Conservation (phyloP, 2,113 vertebrate genomes). For the Perccottus glenii region DNA sequence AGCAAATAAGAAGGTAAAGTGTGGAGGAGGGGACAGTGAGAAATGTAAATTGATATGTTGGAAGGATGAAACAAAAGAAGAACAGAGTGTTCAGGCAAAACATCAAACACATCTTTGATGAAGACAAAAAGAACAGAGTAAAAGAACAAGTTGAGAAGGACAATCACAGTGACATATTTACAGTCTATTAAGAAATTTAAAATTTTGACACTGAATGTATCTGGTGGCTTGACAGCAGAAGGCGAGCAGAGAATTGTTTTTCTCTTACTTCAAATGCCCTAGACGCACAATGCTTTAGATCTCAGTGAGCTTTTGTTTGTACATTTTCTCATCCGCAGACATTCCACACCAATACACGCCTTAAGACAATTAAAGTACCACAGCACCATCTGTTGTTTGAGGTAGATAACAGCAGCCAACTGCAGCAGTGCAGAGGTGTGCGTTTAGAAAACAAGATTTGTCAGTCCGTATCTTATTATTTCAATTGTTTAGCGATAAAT, state of each 20-base stretch:
- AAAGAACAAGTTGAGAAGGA: not conserved
- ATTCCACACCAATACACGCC: not conserved
- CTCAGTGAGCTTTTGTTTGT: slow-evolving; percentile 48
- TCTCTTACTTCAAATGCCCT: slow-evolving; percentile 42
- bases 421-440: slow-evolving; percentile 4
- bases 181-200: not conserved
- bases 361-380: slow-evolving; percentile 42
- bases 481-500: not conserved
- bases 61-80: slow-evolving; percentile 1
- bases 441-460: not conserved
- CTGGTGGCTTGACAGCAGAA: slow-evolving; percentile 25
- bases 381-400: slow-evolving; percentile 71
- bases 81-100: not conserved
- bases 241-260: slow-evolving; percentile 24
- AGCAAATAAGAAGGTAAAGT: not conserved
- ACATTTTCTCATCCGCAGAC: slow-evolving; percentile 40
- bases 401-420: not conserved
- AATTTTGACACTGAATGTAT: not conserved
- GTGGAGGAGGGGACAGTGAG: not conserved
- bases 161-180: slow-evolving; percentile 3
- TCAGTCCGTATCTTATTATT: not conserved
- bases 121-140: slow-evolving; percentile 12
- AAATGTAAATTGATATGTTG: slow-evolving; percentile 17
- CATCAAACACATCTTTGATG: slow-evolving; percentile 14
- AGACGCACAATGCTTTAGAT: slow-evolving; percentile 40